phyloP scores from a whole-genome alignment of 1,140 invertebrate genomes.

The Chironomus tepperi region DNA sequence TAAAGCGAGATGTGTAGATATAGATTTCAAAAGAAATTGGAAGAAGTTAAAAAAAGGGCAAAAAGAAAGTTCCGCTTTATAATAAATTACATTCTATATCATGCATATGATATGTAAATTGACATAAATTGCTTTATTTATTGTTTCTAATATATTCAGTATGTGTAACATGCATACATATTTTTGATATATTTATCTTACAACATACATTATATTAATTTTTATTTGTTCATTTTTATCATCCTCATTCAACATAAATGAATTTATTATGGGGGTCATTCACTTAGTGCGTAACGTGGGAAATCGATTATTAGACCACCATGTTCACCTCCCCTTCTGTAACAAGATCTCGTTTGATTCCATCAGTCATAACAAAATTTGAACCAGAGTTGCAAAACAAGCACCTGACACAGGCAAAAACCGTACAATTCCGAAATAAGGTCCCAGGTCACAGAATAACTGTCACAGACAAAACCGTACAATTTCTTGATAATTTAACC shows the following conservation, averaged over 20 bases:
- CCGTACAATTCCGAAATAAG: too few relatives aligned
- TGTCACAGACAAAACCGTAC: too few relatives aligned
- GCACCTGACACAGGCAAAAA: too few relatives aligned
- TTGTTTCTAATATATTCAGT: not conserved
- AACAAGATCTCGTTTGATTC: too few relatives aligned
- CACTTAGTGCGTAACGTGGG: too few relatives aligned
- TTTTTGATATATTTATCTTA: slow-evolving; percentile 10
- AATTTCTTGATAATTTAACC: too few relatives aligned
- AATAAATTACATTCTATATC: slow-evolving; percentile 14
- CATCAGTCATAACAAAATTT: too few relatives aligned
- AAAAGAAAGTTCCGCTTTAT: slow-evolving; percentile 13
- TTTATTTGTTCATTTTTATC: not conserved
- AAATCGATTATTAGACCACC: too few relatives aligned
- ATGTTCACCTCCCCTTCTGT: too few relatives aligned
- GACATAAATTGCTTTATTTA: slow-evolving; percentile 23
- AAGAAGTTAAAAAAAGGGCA: slow-evolving; percentile 6
- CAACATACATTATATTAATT: slow-evolving; percentile 9
- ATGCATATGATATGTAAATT: slow-evolving; percentile 22
- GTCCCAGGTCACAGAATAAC: too few relatives aligned
- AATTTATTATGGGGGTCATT: too few relatives aligned
- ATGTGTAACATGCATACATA: not conserved
- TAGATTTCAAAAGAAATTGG: not conserved
- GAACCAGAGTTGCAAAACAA: too few relatives aligned
- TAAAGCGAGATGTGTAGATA: not conserved
- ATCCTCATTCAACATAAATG: not conserved